Conservation (phyloP, 2,888 invertebrate genomes). For the Tenodera sinensis region DNA sequence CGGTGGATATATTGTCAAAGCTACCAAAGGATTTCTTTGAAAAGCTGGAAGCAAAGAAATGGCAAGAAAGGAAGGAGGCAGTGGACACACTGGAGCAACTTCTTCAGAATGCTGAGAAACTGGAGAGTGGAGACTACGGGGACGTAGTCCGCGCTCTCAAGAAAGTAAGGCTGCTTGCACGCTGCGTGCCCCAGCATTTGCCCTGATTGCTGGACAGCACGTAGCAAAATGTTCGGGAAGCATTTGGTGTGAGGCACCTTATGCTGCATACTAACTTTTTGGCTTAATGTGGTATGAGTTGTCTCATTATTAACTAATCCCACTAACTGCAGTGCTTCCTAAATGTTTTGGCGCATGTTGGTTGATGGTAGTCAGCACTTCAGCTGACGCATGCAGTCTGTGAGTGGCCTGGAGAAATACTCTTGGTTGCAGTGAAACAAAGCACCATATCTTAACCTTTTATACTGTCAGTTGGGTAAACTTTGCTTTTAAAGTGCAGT, state of each 20-base stretch:
- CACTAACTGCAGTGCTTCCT: not conserved
- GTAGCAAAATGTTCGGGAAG: slow-evolving; percentile 15
- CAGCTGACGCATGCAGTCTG: slow-evolving; percentile 17
- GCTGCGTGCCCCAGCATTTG: slow-evolving; percentile 12
- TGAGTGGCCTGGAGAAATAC: not conserved
- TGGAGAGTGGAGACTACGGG: slow-evolving; percentile 91
- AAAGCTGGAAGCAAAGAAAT: slow-evolving; percentile 90
- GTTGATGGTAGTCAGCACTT: slow-evolving; percentile 13
- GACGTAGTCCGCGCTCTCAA: slow-evolving; percentile 82
- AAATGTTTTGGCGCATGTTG: slow-evolving; percentile 10
- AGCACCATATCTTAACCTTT: not conserved
- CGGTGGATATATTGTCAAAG: slow-evolving; percentile 89
- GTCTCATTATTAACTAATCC: slow-evolving; percentile 7
- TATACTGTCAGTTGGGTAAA: not conserved
- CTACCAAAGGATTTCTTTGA: slow-evolving; percentile 95
- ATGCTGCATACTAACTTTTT: not conserved
- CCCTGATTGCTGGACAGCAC: slow-evolving; percentile 14
- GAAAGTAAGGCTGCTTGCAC: slow-evolving; percentile 56
- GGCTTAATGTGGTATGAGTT: not conserved
- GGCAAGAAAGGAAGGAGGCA: slow-evolving; percentile 94
- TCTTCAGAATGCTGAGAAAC: slow-evolving; percentile 68
- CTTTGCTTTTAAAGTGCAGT: not conserved
- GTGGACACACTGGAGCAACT: slow-evolving; percentile 78
- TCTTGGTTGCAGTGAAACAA: not conserved
- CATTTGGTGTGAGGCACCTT: slow-evolving; percentile 10